Evolutionary conservation across 2,113 vertebrate species (phyloP).

Genomic region (Sialia sialis): DNA sequence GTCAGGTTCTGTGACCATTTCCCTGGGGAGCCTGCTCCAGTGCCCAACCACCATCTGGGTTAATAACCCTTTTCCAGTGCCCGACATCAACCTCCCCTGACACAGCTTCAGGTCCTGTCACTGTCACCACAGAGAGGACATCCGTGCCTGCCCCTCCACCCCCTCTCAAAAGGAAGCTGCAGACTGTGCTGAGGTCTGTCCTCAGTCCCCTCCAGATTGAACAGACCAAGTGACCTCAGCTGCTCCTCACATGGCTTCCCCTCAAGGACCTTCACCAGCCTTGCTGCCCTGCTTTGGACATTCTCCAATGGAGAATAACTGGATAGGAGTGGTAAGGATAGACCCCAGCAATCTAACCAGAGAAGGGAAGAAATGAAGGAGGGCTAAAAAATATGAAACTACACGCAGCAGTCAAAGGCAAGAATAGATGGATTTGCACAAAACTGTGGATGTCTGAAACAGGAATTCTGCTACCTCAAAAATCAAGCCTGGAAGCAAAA

Average conservation of each 20-base stretch:
- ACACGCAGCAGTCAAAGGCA: background rate
- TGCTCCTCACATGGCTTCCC: rapidly evolving
- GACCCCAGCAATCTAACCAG: background rate
- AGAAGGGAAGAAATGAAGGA: background rate
- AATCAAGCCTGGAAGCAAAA: background rate
- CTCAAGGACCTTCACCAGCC: background rate
- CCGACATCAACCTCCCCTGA: background rate
- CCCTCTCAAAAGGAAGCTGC: rapidly evolving
- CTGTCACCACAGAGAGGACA: background rate
- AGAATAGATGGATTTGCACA: background rate
- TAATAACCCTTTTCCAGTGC: background rate
- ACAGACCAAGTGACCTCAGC: background rate
- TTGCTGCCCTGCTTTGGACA: background rate
- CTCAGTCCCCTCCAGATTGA: background rate
- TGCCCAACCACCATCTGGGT: background rate
- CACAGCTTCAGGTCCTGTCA: background rate
- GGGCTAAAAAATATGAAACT: background rate
- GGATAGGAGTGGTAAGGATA: background rate
- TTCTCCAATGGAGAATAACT: background rate
- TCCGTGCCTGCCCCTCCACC: background rate
- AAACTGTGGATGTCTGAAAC: background rate
- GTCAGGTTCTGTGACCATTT: background rate
- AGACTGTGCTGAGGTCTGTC: rapidly evolving
- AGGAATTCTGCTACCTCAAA: background rate
- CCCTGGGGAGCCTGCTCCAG: background rate